Evolutionary conservation across 2,113 vertebrate species (phyloP).

Genomic region (Talpa occidentalis): DNA sequence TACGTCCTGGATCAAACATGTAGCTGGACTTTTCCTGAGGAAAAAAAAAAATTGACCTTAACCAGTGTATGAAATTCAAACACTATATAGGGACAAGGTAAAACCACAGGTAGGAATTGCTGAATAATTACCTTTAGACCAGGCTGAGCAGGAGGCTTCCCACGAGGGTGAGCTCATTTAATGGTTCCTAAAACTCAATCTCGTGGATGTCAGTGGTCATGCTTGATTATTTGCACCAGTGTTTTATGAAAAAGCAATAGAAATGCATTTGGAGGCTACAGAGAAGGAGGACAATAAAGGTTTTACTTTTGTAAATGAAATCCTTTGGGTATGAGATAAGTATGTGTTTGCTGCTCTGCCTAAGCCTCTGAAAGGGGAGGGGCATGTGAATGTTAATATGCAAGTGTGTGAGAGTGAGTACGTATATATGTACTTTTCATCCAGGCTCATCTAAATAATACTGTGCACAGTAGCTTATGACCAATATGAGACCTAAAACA

Average conservation of each 20-base stretch:
- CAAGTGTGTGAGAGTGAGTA: background rate
- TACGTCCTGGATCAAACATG: constrained; percentile 45
- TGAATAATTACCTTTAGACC: constrained; percentile 92
- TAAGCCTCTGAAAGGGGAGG: constrained; percentile 65
- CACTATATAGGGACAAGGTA: constrained; percentile 85
- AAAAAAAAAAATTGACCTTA: constrained; percentile 84
- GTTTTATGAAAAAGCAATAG: constrained; percentile 89
- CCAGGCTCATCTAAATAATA: constrained; percentile 8
- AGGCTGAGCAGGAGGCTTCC: constrained; percentile 88
- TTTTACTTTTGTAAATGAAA: constrained; percentile 78
- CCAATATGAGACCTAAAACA: constrained; percentile 76
- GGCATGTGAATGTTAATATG: background rate
- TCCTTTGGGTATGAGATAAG: constrained; percentile 73
- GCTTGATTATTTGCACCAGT: constrained; percentile 89
- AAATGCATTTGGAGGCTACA: constrained; percentile 80
- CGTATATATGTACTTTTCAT: background rate
- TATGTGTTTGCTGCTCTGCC: constrained; percentile 73
- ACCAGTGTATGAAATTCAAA: constrained; percentile 83
- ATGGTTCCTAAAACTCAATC: constrained; percentile 92
- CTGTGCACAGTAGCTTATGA: constrained; percentile 69
- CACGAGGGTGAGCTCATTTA: constrained; percentile 89
- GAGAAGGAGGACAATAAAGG: constrained; percentile 82
- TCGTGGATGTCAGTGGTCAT: constrained; percentile 89
- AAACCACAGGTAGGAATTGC: constrained; percentile 89
- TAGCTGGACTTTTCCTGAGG: constrained; percentile 72